Conservation (phyloP, 1,140 invertebrate species). For the Coenobita brevimanus region DNA sequence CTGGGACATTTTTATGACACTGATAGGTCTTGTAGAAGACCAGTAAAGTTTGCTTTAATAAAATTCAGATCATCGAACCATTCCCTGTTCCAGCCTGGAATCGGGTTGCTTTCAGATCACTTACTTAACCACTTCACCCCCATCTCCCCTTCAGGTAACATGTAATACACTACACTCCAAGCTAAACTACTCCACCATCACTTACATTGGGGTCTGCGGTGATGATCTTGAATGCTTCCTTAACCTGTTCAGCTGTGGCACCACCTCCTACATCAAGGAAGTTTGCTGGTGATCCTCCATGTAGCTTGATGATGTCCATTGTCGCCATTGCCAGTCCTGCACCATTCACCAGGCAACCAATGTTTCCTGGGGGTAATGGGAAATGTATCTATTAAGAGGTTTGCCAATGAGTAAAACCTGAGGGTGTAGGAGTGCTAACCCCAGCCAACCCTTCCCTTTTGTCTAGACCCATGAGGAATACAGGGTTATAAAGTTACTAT, state of each 20-base stretch:
- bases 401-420: not conserved
- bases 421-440: too few species aligned
- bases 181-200: not conserved
- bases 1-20: too few species aligned
- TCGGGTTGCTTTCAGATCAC: too few species aligned
- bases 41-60: too few species aligned
- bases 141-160: too few species aligned
- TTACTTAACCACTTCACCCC: too few species aligned
- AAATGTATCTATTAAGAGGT: not conserved
- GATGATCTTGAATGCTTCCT: conserved; percentile 96
- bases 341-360: conserved; percentile 87
- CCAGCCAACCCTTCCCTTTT: too few species aligned
- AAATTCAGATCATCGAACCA: too few species aligned
- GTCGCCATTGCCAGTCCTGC: conserved; percentile 99
- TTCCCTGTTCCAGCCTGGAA: too few species aligned
- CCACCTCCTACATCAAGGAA: conserved; percentile 97
- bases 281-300: conserved; percentile 95
- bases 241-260: conserved; percentile 92
- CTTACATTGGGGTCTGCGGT: conserved; percentile 81
- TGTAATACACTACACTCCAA: not conserved
- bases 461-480: too few species aligned
- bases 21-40: too few species aligned
- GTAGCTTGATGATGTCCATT: conserved; percentile 97
- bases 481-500: too few species aligned
- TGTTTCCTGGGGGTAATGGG: conserved; percentile 71